Evolutionary conservation across 2,113 vertebrate species (phyloP).

Genomic region (Sapajus apella): DNA sequence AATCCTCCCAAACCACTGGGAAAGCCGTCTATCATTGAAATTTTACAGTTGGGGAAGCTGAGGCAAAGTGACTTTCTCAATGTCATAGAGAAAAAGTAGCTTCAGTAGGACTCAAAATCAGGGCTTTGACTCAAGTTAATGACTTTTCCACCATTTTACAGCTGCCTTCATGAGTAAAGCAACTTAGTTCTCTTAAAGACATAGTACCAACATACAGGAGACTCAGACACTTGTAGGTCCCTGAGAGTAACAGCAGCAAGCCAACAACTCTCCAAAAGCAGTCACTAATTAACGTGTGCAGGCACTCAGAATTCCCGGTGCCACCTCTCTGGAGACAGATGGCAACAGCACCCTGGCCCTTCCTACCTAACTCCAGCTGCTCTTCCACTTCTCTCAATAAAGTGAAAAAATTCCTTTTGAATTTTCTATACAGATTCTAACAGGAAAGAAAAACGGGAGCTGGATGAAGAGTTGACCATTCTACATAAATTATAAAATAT

Average conservation of each 20-base stretch:
- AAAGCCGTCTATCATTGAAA: neutral
- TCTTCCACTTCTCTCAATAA: neutral
- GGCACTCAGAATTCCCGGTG: neutral
- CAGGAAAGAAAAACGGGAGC: neutral
- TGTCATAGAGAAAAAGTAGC: neutral
- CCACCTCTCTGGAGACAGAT: neutral
- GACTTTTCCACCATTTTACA: neutral
- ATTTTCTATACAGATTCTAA: neutral
- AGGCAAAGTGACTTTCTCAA: neutral
- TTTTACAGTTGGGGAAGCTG: neutral
- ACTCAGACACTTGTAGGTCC: neutral
- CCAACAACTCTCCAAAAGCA: neutral
- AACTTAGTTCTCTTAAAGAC: neutral
- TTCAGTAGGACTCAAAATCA: neutral
- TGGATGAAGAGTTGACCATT: neutral
- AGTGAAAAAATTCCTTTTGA: neutral
- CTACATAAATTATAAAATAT: slow-evolving; percentile 53
- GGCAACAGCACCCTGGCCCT: neutral
- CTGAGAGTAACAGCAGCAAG: neutral
- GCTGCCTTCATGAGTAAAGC: neutral
- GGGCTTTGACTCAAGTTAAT: neutral
- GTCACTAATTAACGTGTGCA: neutral
- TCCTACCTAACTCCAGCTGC: neutral
- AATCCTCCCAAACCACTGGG: neutral
- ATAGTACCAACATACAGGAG: neutral